Percentiles rank a stretch among this genome's conserved stretches.
Evolutionary conservation across 2,888 invertebrate species (phyloP).

Genomic region (Diaprepes abbreviatus): DNA sequence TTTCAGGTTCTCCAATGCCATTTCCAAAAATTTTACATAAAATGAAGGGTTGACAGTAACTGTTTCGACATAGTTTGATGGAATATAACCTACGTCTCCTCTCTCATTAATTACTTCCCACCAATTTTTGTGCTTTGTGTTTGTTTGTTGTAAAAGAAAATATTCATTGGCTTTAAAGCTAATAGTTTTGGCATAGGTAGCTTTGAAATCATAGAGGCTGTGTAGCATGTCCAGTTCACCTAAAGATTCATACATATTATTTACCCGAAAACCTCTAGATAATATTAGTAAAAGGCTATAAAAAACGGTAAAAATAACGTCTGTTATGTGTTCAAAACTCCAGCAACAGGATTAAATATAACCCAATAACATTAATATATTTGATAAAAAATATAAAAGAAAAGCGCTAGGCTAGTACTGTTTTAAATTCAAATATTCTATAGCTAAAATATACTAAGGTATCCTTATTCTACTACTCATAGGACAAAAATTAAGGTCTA

Average conservation of each 20-base stretch:
- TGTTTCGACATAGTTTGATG: constrained; percentile 87
- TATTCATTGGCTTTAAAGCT: constrained; percentile 85
- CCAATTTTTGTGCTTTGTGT: constrained; percentile 87
- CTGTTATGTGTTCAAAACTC: too few relatives aligned
- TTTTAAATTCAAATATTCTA: too few relatives aligned
- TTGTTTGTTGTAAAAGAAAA: constrained; percentile 84
- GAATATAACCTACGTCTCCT: constrained; percentile 88
- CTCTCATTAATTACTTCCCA: constrained; percentile 89
- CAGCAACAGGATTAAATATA: too few relatives aligned
- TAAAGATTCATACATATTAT: too few relatives aligned
- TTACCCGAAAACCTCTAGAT: too few relatives aligned
- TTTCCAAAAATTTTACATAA: constrained; percentile 79
- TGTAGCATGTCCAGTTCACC: constrained; percentile 86
- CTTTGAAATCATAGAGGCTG: constrained; percentile 87
- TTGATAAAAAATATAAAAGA: too few relatives aligned
- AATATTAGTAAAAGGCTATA: too few relatives aligned
- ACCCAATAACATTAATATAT: too few relatives aligned
- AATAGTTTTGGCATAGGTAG: constrained; percentile 85
- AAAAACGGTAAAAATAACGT: neutral
- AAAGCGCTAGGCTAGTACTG: too few relatives aligned
- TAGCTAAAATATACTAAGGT: too few relatives aligned
- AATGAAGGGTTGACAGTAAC: constrained; percentile 83
- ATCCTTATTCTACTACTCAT: too few relatives aligned
- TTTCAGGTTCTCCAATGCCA: constrained; percentile 72
- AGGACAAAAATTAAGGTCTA: too few relatives aligned